phyloP scores from a whole-genome alignment of 2,888 invertebrate genomes.

The Apocheima hispidaria region DNA sequence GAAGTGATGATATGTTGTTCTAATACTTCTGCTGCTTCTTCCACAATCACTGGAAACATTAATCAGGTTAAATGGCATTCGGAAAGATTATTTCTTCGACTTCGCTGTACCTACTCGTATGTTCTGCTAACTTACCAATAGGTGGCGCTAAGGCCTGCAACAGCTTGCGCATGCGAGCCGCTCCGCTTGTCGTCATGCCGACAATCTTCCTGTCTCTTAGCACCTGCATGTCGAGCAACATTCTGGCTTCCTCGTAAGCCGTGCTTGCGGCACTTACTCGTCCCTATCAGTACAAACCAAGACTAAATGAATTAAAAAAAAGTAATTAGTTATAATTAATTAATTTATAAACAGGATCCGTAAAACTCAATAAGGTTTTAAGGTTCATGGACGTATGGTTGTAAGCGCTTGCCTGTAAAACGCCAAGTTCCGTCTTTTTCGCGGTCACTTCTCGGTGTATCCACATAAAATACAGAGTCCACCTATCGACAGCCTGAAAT shows the following conservation, averaged over 20 bases:
- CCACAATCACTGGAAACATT: slow-evolving; percentile 88
- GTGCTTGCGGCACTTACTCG: slow-evolving; percentile 44
- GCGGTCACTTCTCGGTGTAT: slow-evolving; percentile 43
- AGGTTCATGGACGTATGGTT: background rate
- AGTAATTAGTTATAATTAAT: no score
- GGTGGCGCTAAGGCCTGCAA: slow-evolving; percentile 87
- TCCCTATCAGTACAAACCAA: slow-evolving; percentile 49
- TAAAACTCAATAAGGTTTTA: no score
- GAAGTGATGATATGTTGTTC: slow-evolving; percentile 93
- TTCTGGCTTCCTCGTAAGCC: slow-evolving; percentile 79
- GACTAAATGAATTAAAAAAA: background rate
- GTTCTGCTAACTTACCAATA: slow-evolving; percentile 79
- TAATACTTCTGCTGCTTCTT: slow-evolving; percentile 95
- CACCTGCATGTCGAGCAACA: slow-evolving; percentile 84
- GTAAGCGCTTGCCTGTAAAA: slow-evolving; percentile 57
- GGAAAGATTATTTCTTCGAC: background rate
- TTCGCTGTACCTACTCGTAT: no score
- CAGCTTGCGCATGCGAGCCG: slow-evolving; percentile 88
- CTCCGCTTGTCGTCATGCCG: slow-evolving; percentile 93
- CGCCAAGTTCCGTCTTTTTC: slow-evolving; percentile 48
- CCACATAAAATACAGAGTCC: slow-evolving; percentile 72
- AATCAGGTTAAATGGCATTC: background rate
- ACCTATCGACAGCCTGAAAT: slow-evolving; percentile 56
- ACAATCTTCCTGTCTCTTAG: slow-evolving; percentile 84
- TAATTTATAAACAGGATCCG: background rate